phyloP scores from a whole-genome alignment of 2,888 invertebrate species.

The Myopa testacea region DNA sequence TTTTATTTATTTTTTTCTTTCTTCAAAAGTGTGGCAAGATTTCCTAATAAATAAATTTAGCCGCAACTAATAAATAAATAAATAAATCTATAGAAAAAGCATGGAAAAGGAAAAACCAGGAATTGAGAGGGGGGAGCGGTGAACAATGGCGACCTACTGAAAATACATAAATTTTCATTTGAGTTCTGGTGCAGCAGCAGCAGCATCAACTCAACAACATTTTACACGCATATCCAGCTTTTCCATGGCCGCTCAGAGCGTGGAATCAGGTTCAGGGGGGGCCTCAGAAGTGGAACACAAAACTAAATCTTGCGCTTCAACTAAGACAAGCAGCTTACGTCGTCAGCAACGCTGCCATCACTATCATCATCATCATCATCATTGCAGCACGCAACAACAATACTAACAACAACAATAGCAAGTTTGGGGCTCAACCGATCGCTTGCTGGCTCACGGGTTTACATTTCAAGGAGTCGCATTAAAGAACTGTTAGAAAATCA shows the following conservation, averaged over 20 bases:
- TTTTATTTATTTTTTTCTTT: neutral
- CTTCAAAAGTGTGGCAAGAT: slow-evolving; percentile 4
- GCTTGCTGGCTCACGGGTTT: neutral
- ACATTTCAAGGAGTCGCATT: slow-evolving; percentile 17
- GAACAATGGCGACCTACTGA: slow-evolving; percentile 30
- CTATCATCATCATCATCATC: neutral
- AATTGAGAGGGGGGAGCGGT: neutral
- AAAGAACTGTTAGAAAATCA: slow-evolving; percentile 52
- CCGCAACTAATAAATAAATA: slow-evolving; percentile 30
- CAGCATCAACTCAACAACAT: slow-evolving; percentile 21
- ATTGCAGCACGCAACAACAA: neutral
- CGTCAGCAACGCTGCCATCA: neutral
- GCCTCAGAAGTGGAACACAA: slow-evolving; percentile 31
- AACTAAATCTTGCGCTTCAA: slow-evolving; percentile 33
- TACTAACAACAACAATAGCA: neutral
- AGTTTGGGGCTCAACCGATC: slow-evolving; percentile 3
- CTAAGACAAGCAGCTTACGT: slow-evolving; percentile 7
- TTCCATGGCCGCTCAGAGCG: slow-evolving; percentile 8
- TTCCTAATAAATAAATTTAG: slow-evolving; percentile 27
- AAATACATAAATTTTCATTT: slow-evolving; percentile 36
- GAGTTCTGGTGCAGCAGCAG: slow-evolving; percentile 2
- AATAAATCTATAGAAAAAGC: neutral
- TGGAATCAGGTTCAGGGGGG: neutral
- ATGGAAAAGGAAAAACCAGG: neutral
- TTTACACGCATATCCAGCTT: slow-evolving; percentile 35